phyloP scores from a whole-genome alignment of 2,888 invertebrate genomes.

The Tolmerus cingulatus region DNA sequence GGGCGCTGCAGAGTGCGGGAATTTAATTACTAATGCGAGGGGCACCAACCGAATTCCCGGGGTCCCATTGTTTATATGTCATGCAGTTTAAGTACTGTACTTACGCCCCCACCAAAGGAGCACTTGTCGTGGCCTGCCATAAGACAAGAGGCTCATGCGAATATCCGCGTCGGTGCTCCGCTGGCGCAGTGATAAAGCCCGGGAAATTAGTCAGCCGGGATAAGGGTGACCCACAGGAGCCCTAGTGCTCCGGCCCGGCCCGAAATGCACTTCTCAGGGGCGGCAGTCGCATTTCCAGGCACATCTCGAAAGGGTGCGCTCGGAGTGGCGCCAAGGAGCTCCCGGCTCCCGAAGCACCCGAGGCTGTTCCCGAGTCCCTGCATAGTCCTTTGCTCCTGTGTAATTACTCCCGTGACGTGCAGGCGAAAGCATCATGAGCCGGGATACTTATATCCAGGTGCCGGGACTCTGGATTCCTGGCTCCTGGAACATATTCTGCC shows the following conservation, averaged over 20 bases:
- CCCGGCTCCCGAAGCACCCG: background rate
- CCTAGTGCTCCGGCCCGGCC: background rate
- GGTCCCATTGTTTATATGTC: constrained; percentile 9
- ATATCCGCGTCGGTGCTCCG: background rate
- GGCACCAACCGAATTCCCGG: background rate
- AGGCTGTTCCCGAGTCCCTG: background rate
- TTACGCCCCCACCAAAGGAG: background rate
- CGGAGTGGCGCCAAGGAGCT: background rate
- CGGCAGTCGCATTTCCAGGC: background rate
- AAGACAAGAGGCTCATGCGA: background rate
- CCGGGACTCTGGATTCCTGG: background rate
- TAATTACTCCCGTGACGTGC: background rate
- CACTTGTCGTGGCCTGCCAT: background rate
- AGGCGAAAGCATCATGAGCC: constrained; percentile 22
- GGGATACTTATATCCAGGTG: constrained; percentile 5
- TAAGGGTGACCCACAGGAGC: background rate
- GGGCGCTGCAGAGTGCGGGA: background rate
- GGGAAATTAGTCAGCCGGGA: constrained; percentile 16
- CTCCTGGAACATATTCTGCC: background rate
- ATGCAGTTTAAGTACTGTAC: background rate
- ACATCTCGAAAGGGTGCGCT: background rate
- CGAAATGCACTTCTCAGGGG: background rate
- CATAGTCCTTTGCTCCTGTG: background rate
- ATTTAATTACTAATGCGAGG: constrained; percentile 26
- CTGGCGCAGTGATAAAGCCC: background rate